Conservation (phyloP, 2,113 vertebrate species). For the Dasyurus viverrinus region DNA sequence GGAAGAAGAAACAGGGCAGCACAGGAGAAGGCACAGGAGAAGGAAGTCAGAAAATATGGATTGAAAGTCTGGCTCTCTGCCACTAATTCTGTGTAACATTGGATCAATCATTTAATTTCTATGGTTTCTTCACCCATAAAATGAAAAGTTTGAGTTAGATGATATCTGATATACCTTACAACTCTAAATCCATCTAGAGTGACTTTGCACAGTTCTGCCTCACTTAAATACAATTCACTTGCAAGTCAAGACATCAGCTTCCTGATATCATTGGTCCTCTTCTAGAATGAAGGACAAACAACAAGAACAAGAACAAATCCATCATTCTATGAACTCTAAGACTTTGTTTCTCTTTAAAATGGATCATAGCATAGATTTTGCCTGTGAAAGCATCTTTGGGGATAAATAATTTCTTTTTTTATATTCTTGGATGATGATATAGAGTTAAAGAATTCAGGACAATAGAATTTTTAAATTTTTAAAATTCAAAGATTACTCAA, state of each 20-base stretch:
- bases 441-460: not conserved
- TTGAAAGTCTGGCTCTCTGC: not conserved
- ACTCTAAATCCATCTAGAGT: not conserved
- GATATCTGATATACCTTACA: not conserved
- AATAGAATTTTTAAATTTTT: conserved; percentile 23
- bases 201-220: too few species aligned
- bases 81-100: not conserved
- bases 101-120: not conserved
- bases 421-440: not conserved
- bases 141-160: not conserved
- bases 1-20: not conserved
- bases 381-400: conserved; percentile 10
- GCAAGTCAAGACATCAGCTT: too few species aligned
- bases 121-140: not conserved
- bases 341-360: conserved; percentile 12
- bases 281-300: too few species aligned
- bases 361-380: not conserved
- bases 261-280: too few species aligned
- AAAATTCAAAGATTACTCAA: not conserved
- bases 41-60: not conserved
- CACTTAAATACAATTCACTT: too few species aligned
- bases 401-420: not conserved
- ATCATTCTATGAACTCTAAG: not conserved
- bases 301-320: not conserved
- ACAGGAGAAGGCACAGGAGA: not conserved